Percentiles rank a stretch among this genome's conserved stretches.
Evolutionary conservation across 2,888 invertebrate genomes (phyloP).

Genomic region (Prenolepis imparis): DNA sequence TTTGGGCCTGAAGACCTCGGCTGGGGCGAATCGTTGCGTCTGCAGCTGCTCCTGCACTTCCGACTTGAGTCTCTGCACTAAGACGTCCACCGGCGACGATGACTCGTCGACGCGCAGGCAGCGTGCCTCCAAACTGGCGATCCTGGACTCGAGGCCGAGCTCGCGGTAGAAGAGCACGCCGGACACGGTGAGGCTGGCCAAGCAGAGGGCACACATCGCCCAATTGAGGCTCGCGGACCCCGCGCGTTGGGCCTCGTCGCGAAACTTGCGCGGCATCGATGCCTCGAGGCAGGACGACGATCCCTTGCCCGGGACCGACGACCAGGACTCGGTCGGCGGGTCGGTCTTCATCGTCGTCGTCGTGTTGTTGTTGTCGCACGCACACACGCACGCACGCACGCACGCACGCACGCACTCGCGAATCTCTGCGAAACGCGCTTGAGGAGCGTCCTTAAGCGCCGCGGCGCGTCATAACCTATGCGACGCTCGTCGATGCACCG

Average conservation of each 20-base stretch:
- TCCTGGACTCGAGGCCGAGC: slow-evolving; percentile 80
- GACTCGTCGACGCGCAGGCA: slow-evolving; percentile 68
- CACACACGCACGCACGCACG: slow-evolving; percentile 54
- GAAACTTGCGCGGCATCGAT: slow-evolving; percentile 79
- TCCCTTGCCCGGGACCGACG: slow-evolving; percentile 71
- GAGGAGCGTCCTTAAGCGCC: slow-evolving; percentile 45
- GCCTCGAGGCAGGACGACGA: slow-evolving; percentile 71
- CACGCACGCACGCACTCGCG: slow-evolving; percentile 67
- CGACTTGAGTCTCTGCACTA: slow-evolving; percentile 75
- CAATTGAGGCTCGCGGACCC: slow-evolving; percentile 74
- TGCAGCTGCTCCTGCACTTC: slow-evolving; percentile 75
- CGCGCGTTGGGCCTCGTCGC: slow-evolving; percentile 66
- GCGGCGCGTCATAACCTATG: slow-evolving; percentile 72
- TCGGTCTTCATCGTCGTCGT: slow-evolving; percentile 76
- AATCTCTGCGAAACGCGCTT: slow-evolving; percentile 34
- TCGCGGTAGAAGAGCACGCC: slow-evolving; percentile 82
- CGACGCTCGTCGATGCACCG: slow-evolving; percentile 65
- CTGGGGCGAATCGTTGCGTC: slow-evolving; percentile 62
- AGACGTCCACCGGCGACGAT: slow-evolving; percentile 66
- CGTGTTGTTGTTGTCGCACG: background rate
- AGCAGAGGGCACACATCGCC: slow-evolving; percentile 82
- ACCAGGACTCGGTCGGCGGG: slow-evolving; percentile 67
- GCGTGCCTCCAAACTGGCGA: slow-evolving; percentile 79
- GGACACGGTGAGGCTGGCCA: slow-evolving; percentile 81
- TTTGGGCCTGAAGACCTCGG: slow-evolving; percentile 78